Evolutionary conservation across 1,140 invertebrate species (phyloP).

Genomic region (Macrocentrus cingulum): DNA sequence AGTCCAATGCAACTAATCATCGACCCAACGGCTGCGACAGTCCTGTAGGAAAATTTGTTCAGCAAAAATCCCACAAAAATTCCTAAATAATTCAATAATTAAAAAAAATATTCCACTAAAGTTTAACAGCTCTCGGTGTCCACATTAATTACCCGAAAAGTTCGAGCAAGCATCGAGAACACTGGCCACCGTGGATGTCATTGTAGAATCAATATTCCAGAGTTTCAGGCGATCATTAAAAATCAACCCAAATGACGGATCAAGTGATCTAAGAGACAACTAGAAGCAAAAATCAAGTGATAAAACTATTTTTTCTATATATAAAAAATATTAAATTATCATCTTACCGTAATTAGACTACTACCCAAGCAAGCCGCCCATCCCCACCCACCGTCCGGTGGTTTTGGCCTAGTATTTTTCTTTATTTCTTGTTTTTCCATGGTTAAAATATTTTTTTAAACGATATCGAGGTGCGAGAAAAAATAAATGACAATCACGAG

Average conservation of each 20-base stretch:
- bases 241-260: slow-evolving; percentile 75
- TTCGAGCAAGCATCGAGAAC: slow-evolving; percentile 74
- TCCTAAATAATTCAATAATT: slow-evolving; percentile 45
- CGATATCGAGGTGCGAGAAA: neutral
- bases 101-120: neutral
- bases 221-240: slow-evolving; percentile 71
- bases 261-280: slow-evolving; percentile 74
- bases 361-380: slow-evolving; percentile 80
- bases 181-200: slow-evolving; percentile 72
- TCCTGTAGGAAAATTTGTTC: slow-evolving; percentile 72
- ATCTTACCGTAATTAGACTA: slow-evolving; percentile 75
- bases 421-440: slow-evolving; percentile 14
- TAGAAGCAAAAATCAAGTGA: slow-evolving; percentile 57
- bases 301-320: slow-evolving; percentile 18
- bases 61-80: slow-evolving; percentile 73
- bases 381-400: slow-evolving; percentile 77
- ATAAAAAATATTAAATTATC: slow-evolving; percentile 1
- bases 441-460: neutral
- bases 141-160: slow-evolving; percentile 61
- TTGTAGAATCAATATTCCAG: slow-evolving; percentile 69
- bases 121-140: neutral
- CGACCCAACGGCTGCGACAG: slow-evolving; percentile 70
- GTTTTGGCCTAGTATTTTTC: slow-evolving; percentile 34
- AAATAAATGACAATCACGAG: neutral
- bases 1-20: slow-evolving; percentile 66